phyloP scores from a whole-genome alignment of 2,888 invertebrate genomes.

The Sesamia inferens region DNA sequence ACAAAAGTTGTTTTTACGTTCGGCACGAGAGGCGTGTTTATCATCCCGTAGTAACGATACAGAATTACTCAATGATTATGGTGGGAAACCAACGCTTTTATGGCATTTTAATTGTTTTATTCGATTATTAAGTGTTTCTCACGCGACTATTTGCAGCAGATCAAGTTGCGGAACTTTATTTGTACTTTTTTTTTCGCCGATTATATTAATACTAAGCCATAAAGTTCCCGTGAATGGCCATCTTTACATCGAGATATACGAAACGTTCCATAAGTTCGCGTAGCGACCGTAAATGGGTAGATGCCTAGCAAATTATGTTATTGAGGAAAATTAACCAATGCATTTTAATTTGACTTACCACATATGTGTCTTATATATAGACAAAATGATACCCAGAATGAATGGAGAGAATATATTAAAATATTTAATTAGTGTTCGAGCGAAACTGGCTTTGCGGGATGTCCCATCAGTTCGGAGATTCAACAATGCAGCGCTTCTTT shows the following conservation, averaged over 20 bases:
- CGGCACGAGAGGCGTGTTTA: slow-evolving; percentile 87
- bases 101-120: slow-evolving; percentile 84
- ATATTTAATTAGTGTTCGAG: slow-evolving; percentile 84
- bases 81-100: slow-evolving; percentile 84
- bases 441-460: slow-evolving; percentile 75
- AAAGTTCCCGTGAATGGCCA: slow-evolving; percentile 39
- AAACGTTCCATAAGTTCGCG: slow-evolving; percentile 34
- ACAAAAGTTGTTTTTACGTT: slow-evolving; percentile 89
- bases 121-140: slow-evolving; percentile 72
- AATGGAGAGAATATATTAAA: slow-evolving; percentile 84
- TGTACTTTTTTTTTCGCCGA: slow-evolving; percentile 47
- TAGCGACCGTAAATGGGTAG: slow-evolving; percentile 52
- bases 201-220: slow-evolving; percentile 47
- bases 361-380: slow-evolving; percentile 62
- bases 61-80: slow-evolving; percentile 81
- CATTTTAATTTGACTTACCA: slow-evolving; percentile 73
- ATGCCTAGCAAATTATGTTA: slow-evolving; percentile 65
- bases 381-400: slow-evolving; percentile 74
- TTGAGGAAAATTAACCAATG: slow-evolving; percentile 61
- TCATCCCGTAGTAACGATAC: slow-evolving; percentile 84
- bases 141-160: slow-evolving; percentile 71
- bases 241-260: slow-evolving; percentile 33
- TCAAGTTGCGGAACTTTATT: slow-evolving; percentile 68
- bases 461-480: slow-evolving; percentile 76
- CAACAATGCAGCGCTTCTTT: slow-evolving; percentile 80